Conservation (phyloP, 2,797 vertebrate genomes). For the Parauchenoglanis punctatus region DNA sequence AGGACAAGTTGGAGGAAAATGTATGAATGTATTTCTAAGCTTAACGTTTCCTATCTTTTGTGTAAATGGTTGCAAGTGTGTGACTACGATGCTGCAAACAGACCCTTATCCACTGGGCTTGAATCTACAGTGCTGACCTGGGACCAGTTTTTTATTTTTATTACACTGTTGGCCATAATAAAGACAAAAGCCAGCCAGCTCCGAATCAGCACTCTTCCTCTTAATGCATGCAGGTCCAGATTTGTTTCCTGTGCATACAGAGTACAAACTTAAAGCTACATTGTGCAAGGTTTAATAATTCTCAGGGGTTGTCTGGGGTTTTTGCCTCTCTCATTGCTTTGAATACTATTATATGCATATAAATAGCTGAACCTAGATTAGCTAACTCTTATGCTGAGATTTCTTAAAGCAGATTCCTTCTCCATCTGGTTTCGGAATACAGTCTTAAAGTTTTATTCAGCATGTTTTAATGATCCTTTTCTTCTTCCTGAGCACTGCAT, state of each 20-base stretch:
- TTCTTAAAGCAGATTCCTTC: constrained; percentile 23
- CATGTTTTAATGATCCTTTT: constrained; percentile 22
- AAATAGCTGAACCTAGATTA: constrained; percentile 25
- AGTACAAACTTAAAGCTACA: constrained; percentile 14
- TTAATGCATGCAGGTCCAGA: background rate
- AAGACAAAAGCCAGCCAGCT: background rate
- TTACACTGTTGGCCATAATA: background rate
- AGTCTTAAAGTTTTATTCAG: constrained; percentile 31
- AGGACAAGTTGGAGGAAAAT: background rate
- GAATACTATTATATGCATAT: constrained; percentile 12
- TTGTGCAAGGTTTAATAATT: constrained; percentile 18
- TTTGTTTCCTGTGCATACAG: constrained; percentile 20
- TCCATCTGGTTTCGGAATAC: constrained; percentile 16
- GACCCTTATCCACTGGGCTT: background rate
- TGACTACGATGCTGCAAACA: background rate
- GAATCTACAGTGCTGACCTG: background rate
- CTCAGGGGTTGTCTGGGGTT: background rate
- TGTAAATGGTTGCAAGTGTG: background rate
- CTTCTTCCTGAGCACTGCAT: constrained; percentile 23
- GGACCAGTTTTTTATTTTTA: background rate
- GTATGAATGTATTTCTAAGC: background rate
- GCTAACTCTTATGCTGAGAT: constrained; percentile 23
- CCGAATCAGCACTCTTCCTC: constrained; percentile 16
- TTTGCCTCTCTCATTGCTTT: constrained; percentile 5
- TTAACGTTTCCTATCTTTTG: background rate